Evolutionary conservation across 2,113 vertebrate genomes (phyloP), one percentile per base, ranked within the genome.

Genomic region (Callipepla squamata): DNA sequence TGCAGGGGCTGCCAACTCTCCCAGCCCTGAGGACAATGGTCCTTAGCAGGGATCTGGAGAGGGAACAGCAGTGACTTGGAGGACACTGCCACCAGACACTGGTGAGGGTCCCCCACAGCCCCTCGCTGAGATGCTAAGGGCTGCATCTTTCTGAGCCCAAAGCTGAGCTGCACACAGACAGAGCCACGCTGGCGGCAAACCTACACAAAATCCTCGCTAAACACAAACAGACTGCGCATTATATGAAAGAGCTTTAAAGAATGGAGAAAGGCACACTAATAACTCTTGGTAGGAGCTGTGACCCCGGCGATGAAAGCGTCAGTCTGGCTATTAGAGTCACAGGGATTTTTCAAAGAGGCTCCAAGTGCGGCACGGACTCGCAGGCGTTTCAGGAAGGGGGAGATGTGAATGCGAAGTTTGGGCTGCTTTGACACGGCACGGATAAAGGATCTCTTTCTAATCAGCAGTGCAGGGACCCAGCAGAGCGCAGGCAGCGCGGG

Each of bases 401-500:
- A 76, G 70, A 45, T 34, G 80, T 79, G 62, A 76, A 62, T 89
- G 94, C 9, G 69, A 91, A 47, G 40, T 89, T 94, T 70, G 84
- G 84, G 70, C 77, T 53, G 6, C 86, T 84, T 76, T 81, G 84
- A 87, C 70, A 76, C 2, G 4, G 36, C 55, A 2, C 1, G 16
- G 74, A 92, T 91, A 87, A 95, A 95, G 67, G 84, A 91, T 65
- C 62, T 62, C 86, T 89, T 89, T 73, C 88, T 84, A 53, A 79
- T 85, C 95, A 87, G 77, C 94, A 70, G 70, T 47, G 70, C 61
- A 23, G 70, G 90, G 80, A 86, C 47, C 90, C 77, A 36, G 90
- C 11, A 3, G 80, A 78, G 75, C 83, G 78, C 80, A 87, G 4
- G 20, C 82, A 42, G 90, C 40, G 69, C 3, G 0, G 57, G 68